These are phyloP conservation scores for Hydriomena furcata DNA, from an alignment of 2,888 invertebrate species.

Conservation along the genomic window DNA sequence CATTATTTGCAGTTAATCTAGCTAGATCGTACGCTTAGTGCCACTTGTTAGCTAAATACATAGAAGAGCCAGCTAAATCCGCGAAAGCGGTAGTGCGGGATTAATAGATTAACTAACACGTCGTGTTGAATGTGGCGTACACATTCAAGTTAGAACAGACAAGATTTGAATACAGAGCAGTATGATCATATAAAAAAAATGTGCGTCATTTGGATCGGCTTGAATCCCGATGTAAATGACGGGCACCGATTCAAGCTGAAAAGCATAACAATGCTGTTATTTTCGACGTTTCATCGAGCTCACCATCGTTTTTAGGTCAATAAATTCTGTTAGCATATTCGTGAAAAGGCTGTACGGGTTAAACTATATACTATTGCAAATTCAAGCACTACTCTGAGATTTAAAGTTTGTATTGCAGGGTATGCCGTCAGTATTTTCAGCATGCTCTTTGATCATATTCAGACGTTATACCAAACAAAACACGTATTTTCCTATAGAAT, in stretches of 20 bases:
- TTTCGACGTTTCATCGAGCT: conserved; percentile 34
- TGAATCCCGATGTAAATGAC: conserved; percentile 16
- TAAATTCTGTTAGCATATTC: conserved; percentile 49
- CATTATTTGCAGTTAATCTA: not conserved
- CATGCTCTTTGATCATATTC: no score
- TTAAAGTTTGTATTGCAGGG: no score
- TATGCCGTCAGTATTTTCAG: no score
- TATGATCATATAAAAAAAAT: conserved; percentile 7
- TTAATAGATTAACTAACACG: conserved; percentile 16
- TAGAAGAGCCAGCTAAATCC: conserved; percentile 1
- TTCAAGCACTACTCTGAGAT: not conserved
- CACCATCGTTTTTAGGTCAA: conserved; percentile 45
- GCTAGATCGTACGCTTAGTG: not conserved
- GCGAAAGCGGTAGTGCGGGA: conserved; percentile 3
- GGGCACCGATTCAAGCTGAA: conserved; percentile 27
- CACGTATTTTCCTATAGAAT: not conserved
- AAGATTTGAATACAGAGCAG: no score
- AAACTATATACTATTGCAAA: not conserved
- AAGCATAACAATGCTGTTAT: conserved; percentile 29
- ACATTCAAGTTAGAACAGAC: conserved; percentile 6
- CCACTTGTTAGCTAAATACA: conserved; percentile 7
- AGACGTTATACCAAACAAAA: not conserved
- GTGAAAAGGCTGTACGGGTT: conserved; percentile 42
- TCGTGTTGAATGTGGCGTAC: conserved; percentile 9
- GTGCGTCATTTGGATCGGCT: conserved; percentile 18